Percentiles rank a stretch among this genome's conserved stretches.
Evolutionary conservation across 1,140 invertebrate species (phyloP).

Genomic region (Palaemon carinicauda): DNA sequence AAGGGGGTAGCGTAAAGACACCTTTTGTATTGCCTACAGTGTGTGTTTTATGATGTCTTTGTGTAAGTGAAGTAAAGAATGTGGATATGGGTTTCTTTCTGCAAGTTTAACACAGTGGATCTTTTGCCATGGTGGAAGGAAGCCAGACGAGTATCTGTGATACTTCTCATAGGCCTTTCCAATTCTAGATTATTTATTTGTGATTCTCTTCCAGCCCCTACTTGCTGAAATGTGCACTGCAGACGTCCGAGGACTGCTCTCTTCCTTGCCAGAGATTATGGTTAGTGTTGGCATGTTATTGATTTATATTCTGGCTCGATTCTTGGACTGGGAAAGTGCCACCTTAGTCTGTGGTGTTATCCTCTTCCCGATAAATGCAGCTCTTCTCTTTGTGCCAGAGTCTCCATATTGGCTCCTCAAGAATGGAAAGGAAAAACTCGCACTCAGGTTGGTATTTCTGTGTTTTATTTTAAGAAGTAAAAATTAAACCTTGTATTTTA

Average conservation of each 20-base stretch:
- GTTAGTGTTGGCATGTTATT: conserved; percentile 45
- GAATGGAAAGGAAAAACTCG: conserved; percentile 52
- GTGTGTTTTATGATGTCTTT: too few relatives aligned
- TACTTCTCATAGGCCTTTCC: too few relatives aligned
- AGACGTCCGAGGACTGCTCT: conserved; percentile 56
- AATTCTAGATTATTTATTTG: neutral
- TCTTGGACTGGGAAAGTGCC: conserved; percentile 52
- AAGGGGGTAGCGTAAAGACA: too few relatives aligned
- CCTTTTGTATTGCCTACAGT: too few relatives aligned
- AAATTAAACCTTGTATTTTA: neutral
- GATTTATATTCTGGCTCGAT: conserved; percentile 48
- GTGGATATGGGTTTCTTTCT: too few relatives aligned
- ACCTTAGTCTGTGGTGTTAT: conserved; percentile 57
- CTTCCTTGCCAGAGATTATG: conserved; percentile 49
- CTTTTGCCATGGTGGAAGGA: neutral
- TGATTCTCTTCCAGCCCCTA: conserved; percentile 29
- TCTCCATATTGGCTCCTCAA: conserved; percentile 57
- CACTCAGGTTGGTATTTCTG: conserved; percentile 15
- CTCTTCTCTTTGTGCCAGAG: conserved; percentile 56
- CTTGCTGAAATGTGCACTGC: conserved; percentile 46
- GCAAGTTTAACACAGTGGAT: too few relatives aligned
- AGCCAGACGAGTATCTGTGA: neutral
- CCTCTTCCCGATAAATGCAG: conserved; percentile 38
- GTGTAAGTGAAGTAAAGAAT: too few relatives aligned
- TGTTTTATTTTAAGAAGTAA: neutral